A percentile compares a stretch with the other conserved stretches of the same genome.
Conservation (phyloP, 1,140 invertebrate genomes). For the Psix sp. region DNA sequence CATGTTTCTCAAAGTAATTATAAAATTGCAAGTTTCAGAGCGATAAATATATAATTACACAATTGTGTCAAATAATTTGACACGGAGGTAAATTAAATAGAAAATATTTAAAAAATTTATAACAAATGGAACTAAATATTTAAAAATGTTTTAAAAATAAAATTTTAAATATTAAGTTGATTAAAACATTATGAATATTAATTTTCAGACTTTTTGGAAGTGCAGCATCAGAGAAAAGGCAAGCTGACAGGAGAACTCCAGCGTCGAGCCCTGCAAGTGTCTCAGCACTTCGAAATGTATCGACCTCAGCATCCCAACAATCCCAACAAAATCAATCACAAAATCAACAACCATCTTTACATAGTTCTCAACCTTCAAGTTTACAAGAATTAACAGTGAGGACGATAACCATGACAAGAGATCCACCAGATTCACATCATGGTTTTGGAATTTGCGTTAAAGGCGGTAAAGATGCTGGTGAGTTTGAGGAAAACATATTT, state of each 20-base stretch:
- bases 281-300: conserved; percentile 65
- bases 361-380: conserved; percentile 78
- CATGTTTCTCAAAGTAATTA: no score
- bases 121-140: no score
- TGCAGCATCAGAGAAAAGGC: conserved; percentile 66
- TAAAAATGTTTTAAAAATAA: no score
- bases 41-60: no score
- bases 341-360: conserved; percentile 69
- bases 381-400: conserved; percentile 86
- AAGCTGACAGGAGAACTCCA: conserved; percentile 79
- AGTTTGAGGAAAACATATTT: conserved; percentile 54
- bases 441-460: conserved; percentile 93
- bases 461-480: conserved; percentile 90
- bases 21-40: no score
- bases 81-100: no score
- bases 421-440: conserved; percentile 84
- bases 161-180: no score
- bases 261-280: conserved; percentile 84
- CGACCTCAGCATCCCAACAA: conserved; percentile 59
- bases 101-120: no score
- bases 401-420: conserved; percentile 89
- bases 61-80: no score
- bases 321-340: conserved; percentile 57
- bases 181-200: conserved; percentile 2
- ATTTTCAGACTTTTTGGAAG: conserved; percentile 71